Evolutionary conservation across 2,888 invertebrate genomes (phyloP).

Genomic region (Eupithecia exiguata): DNA sequence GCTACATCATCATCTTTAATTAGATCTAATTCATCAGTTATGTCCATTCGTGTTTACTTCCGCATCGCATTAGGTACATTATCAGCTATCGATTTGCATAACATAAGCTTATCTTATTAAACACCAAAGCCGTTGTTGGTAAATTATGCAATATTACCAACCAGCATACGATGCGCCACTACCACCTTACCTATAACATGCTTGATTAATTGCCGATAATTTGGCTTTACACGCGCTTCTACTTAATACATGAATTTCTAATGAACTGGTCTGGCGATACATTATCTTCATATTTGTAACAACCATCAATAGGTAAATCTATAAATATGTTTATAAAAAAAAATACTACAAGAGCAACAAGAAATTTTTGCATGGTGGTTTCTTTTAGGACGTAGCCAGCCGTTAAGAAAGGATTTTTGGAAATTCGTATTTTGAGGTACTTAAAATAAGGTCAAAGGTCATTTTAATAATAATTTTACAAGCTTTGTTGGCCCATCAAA

Average conservation of each 20-base stretch:
- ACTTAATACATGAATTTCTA: slow-evolving; percentile 55
- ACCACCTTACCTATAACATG: background rate
- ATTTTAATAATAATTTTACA: too few relatives aligned
- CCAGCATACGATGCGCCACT: background rate
- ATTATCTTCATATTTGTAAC: background rate
- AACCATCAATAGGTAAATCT: background rate
- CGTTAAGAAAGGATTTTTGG: too few relatives aligned
- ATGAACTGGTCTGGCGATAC: slow-evolving; percentile 27
- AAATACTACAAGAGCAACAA: too few relatives aligned
- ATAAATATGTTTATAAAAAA: too few relatives aligned
- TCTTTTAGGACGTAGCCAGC: too few relatives aligned
- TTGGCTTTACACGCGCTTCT: slow-evolving; percentile 50
- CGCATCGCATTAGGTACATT: background rate
- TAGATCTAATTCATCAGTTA: background rate
- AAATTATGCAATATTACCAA: slow-evolving; percentile 22
- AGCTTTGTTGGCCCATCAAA: too few relatives aligned
- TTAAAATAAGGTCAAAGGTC: too few relatives aligned
- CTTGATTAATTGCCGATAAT: slow-evolving; percentile 59
- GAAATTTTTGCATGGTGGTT: too few relatives aligned
- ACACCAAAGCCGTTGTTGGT: slow-evolving; percentile 22
- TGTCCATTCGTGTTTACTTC: background rate
- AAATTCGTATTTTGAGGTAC: too few relatives aligned
- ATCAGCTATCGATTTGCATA: slow-evolving; percentile 10
- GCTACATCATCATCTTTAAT: background rate
- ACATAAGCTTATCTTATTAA: slow-evolving; percentile 21